Conservation (phyloP, 2,113 vertebrate species). For the Antechinus stuartii region DNA sequence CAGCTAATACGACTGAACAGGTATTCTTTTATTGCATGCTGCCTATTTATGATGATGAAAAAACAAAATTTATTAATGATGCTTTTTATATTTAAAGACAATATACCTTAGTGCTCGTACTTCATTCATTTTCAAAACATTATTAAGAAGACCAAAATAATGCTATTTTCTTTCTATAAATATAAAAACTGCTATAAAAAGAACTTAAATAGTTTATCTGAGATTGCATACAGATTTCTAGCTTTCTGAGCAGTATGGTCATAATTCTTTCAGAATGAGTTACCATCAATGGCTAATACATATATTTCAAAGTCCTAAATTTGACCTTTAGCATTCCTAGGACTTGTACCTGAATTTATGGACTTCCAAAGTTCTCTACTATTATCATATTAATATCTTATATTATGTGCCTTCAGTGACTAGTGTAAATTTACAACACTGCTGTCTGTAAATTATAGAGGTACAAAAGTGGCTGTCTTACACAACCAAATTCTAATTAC, state of each 20-base stretch:
- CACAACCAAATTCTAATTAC: background rate
- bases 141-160: background rate
- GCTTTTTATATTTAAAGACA: background rate
- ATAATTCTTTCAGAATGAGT: background rate
- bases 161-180: background rate
- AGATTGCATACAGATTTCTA: background rate
- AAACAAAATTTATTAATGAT: background rate
- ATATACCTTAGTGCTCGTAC: background rate
- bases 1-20: background rate
- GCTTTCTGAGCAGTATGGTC: background rate
- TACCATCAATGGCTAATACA: background rate
- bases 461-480: background rate
- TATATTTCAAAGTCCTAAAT: conserved; percentile 12
- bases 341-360: background rate
- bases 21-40: background rate
- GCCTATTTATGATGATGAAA: conserved; percentile 9
- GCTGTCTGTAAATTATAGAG: background rate
- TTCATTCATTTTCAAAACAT: background rate
- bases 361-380: background rate
- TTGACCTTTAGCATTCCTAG: conserved; percentile 42
- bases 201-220: background rate
- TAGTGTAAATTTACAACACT: background rate
- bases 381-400: background rate
- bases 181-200: background rate
- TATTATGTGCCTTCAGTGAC: background rate